phyloP scores from a whole-genome alignment of 2,888 invertebrate genomes.

The Helobdella robusta region DNA sequence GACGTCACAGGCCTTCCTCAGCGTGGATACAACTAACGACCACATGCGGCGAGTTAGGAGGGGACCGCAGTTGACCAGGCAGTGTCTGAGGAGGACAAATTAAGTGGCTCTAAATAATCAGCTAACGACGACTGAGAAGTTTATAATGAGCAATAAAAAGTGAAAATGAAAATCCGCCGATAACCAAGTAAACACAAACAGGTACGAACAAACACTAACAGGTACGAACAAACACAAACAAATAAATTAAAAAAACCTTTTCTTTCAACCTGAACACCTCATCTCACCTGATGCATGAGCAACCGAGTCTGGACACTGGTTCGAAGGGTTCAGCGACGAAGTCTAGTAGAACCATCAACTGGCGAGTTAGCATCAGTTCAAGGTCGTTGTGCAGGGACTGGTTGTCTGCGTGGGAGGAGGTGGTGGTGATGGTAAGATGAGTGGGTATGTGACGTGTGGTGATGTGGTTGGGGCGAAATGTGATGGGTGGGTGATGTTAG shows the following conservation, averaged over 20 bases:
- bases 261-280: neutral
- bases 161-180: neutral
- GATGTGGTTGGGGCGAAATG: too few species aligned
- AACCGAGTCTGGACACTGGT: constrained; percentile 77
- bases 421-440: too few species aligned
- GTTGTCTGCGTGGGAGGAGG: too few species aligned
- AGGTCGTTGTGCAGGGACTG: constrained; percentile 29
- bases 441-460: too few species aligned
- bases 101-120: neutral
- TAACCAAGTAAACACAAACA: neutral
- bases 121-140: neutral
- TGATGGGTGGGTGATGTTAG: too few species aligned
- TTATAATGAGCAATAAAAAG: neutral
- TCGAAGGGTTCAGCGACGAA: constrained; percentile 82
- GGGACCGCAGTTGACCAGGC: constrained; percentile 67
- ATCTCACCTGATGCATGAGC: constrained; percentile 67
- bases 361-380: constrained; percentile 73
- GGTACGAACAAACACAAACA: neutral
- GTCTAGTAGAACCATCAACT: constrained; percentile 74
- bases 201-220: neutral
- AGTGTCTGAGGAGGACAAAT: constrained; percentile 41
- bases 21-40: constrained; percentile 65
- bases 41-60: constrained; percentile 69
- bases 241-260: neutral
- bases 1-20: constrained; percentile 68